These are phyloP conservation scores for Pseudochromis fuscus DNA, from an alignment of 2,797 vertebrate genomes.

Conservation along the genomic window DNA sequence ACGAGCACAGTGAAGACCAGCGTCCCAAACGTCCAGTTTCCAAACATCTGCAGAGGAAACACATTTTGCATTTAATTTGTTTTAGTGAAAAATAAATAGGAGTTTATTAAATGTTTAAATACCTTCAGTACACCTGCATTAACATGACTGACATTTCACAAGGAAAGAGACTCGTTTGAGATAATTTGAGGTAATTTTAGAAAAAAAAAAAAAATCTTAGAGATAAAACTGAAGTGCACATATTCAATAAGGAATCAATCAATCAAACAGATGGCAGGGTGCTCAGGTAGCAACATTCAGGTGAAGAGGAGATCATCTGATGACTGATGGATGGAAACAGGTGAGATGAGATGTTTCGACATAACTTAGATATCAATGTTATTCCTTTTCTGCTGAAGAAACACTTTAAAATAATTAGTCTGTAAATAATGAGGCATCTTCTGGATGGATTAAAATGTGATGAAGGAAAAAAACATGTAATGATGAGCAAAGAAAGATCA, in stretches of 20 bases:
- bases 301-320: slow-evolving; percentile 16
- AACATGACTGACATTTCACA: background rate
- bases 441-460: background rate
- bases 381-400: too few species aligned
- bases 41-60: slow-evolving; percentile 89
- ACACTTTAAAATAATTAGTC: too few species aligned
- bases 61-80: too few species aligned
- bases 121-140: too few species aligned
- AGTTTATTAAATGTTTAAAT: background rate
- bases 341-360: slow-evolving; percentile 9
- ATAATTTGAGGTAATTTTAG: background rate
- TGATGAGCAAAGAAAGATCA: too few species aligned
- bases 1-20: slow-evolving; percentile 96
- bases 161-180: background rate
- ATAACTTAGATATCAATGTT: background rate
- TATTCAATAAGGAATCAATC: slow-evolving; percentile 59
- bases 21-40: slow-evolving; percentile 98
- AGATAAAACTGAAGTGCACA: slow-evolving; percentile 13
- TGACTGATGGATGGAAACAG: slow-evolving; percentile 39
- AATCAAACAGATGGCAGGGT: slow-evolving; percentile 70
- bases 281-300: slow-evolving; percentile 38
- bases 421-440: too few species aligned
- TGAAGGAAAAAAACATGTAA: background rate
- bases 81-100: too few species aligned
- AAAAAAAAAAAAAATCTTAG: too few species aligned